Evolutionary conservation across 2,888 invertebrate genomes (phyloP).

Genomic region (Nomada ruficornis): DNA sequence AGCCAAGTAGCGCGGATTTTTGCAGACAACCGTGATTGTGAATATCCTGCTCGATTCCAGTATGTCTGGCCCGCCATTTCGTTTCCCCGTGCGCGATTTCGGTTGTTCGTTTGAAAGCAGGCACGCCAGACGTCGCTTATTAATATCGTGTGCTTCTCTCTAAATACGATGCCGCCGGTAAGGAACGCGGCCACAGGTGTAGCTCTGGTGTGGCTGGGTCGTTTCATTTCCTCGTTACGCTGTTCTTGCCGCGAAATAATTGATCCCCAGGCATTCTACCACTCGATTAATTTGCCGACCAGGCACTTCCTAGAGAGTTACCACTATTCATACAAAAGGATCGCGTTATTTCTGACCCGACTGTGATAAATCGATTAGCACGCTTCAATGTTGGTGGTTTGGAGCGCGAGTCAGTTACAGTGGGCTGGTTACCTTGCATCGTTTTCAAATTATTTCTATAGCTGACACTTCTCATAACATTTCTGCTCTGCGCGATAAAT

Average conservation of each 20-base stretch:
- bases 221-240: conserved; percentile 8
- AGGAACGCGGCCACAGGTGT: conserved; percentile 79
- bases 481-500: too few species aligned
- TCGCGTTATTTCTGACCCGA: neutral
- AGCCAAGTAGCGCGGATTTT: conserved; percentile 72
- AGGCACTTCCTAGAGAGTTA: neutral
- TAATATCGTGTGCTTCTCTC: conserved; percentile 72
- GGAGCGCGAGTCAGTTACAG: neutral
- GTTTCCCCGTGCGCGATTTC: neutral
- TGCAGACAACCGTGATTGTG: conserved; percentile 58
- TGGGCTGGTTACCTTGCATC: too few species aligned
- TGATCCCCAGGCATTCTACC: conserved; percentile 16
- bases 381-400: neutral
- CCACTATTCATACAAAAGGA: neutral
- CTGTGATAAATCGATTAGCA: neutral
- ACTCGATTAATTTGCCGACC: conserved; percentile 13
- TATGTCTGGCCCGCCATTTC: neutral
- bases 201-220: conserved; percentile 33
- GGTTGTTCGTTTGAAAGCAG: conserved; percentile 12
- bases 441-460: too few species aligned
- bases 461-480: too few species aligned
- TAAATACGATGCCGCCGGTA: conserved; percentile 69
- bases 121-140: conserved; percentile 63
- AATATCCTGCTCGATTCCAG: conserved; percentile 37
- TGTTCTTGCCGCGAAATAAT: conserved; percentile 5